Evolutionary conservation across 2,797 vertebrate species (phyloP).

Genomic region (Crossoptilon crossoptilon): DNA sequence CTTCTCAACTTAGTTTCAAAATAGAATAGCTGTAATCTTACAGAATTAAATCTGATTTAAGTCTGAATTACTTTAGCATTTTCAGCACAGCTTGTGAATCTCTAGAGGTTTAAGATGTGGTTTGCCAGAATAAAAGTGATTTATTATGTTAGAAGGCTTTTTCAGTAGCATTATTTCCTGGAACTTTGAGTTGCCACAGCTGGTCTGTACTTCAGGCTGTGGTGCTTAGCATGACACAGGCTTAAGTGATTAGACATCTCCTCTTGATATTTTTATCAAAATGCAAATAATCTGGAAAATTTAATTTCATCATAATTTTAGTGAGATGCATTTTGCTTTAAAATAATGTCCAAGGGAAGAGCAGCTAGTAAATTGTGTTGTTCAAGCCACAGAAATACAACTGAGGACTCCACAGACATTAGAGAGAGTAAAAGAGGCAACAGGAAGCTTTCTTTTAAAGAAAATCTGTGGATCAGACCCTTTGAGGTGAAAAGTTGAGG

Average conservation of each 20-base stretch:
- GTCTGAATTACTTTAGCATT: neutral
- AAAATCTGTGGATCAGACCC: neutral
- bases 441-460: neutral
- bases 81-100: neutral
- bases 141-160: neutral
- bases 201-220: fast-evolving
- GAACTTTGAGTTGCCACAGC: neutral
- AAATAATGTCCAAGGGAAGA: neutral
- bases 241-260: neutral
- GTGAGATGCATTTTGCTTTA: neutral
- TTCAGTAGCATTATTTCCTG: neutral
- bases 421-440: neutral
- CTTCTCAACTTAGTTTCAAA: neutral
- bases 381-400: neutral
- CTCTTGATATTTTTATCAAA: neutral
- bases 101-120: neutral
- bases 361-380: neutral
- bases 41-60: neutral
- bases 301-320: neutral
- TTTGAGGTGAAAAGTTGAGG: neutral
- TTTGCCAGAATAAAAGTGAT: slow-evolving; percentile 5
- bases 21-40: neutral
- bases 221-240: neutral
- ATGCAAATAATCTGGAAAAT: neutral
- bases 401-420: neutral